A percentile compares a stretch with the other conserved stretches of the same genome.
These are phyloP conservation scores for Bothrops jararaca DNA, from an alignment of 2,113 vertebrate species.

Conservation along the genomic window DNA sequence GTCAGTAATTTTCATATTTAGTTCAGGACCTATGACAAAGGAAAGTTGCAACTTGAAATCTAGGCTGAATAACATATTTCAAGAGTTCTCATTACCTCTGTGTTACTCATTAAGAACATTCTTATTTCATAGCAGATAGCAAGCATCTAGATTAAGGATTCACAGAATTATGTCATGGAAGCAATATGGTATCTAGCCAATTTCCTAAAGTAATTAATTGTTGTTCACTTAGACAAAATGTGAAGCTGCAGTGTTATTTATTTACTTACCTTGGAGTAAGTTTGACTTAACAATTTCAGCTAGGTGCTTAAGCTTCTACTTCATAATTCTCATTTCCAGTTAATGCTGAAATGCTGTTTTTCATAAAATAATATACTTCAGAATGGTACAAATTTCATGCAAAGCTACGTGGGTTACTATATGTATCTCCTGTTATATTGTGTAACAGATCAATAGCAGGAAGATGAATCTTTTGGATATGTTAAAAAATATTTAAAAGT, in stretches of 20 bases:
- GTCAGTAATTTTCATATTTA: slow-evolving; percentile 70
- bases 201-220: slow-evolving; percentile 37
- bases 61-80: slow-evolving; percentile 57
- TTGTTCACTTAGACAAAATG: background rate
- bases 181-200: slow-evolving; percentile 62
- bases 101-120: slow-evolving; percentile 71
- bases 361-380: background rate
- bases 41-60: slow-evolving; percentile 68
- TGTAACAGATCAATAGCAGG: background rate
- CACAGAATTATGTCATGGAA: slow-evolving; percentile 56
- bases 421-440: background rate
- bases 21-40: slow-evolving; percentile 57
- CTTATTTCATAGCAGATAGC: slow-evolving; percentile 47
- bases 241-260: background rate
- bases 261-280: background rate
- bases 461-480: background rate
- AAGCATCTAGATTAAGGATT: background rate
- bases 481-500: background rate
- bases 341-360: background rate
- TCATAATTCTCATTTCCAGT: background rate
- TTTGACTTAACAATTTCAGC: background rate
- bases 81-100: slow-evolving; percentile 63
- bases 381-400: background rate
- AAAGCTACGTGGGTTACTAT: background rate
- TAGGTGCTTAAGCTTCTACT: background rate